Evolutionary conservation across 2,888 invertebrate genomes (phyloP), one percentile per base, ranked within the genome.

Genomic region (Falcaria lacertinaria): DNA sequence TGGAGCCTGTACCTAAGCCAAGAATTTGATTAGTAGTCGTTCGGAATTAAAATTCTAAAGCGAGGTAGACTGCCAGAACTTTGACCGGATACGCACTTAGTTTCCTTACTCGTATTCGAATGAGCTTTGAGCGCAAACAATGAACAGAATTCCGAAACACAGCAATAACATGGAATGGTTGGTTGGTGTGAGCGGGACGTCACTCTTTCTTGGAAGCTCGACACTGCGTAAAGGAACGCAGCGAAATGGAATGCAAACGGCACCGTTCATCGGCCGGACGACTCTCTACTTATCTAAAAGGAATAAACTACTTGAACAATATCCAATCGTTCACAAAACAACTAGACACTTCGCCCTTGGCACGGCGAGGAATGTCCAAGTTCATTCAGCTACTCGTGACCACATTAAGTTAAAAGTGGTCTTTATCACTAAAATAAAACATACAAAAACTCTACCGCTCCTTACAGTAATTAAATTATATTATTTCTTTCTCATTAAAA

Each of bases 81-180:
- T 74, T 79, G n/a, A 73, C 79, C 78, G 77, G 74, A 75, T 74
- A 71, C 66, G 63, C 58, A 64, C 59, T 68, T 64, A 67, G 70
- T 72, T 76, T 78, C 74, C 75, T 72, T 70, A 70, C 66, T 68
- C 65, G 68, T 76, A 80, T 80, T 80, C 73, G 78, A 83, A 80
- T 78, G 74, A 80, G 74, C 67, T 70, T 37, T 72, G 68, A 69
- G 69, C 69, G 67, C 78, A 80, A 82, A 83, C 85, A 85, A 85
- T 83, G 83, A 80, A 73, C 75, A 83, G 74, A 79, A 84, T 84
- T 84, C 77, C 80, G 68, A 84, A 85, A 84, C 81, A 79, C 69
- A 71, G 79, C 76, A 80, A 76, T 80, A 81, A 78, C 74, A 68
- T 70, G 64, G 69, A 70, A 71, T 76, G 80, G 73, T 76, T 76